A percentile compares a stretch with the other conserved stretches of the same genome.
Evolutionary conservation across 2,888 invertebrate species (phyloP).

Genomic region (Endomychus coccineus): DNA sequence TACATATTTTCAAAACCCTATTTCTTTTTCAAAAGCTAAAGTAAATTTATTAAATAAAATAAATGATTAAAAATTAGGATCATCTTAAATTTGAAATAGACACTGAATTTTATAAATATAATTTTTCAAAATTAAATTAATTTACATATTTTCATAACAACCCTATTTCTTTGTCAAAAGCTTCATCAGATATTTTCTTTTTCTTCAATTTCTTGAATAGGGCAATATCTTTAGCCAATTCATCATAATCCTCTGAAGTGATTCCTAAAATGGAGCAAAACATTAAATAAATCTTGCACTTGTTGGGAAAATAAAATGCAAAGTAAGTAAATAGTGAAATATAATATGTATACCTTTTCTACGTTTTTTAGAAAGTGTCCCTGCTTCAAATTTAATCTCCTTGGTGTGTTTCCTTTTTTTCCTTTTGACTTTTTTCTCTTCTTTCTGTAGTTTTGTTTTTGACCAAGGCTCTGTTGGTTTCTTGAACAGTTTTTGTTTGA

Average conservation of each 20-base stretch:
- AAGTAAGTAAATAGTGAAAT: not conserved
- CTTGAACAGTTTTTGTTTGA: slow-evolving; percentile 39
- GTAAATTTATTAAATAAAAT: too few relatives aligned
- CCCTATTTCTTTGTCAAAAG: slow-evolving; percentile 52
- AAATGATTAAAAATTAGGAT: too few relatives aligned
- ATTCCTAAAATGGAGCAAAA: slow-evolving; percentile 39
- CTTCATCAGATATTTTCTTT: slow-evolving; percentile 65
- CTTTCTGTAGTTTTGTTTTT: slow-evolving; percentile 63
- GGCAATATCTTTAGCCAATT: slow-evolving; percentile 71
- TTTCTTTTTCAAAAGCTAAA: too few relatives aligned
- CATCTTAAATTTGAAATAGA: too few relatives aligned
- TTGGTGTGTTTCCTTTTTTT: slow-evolving; percentile 56
- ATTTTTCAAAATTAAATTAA: too few relatives aligned
- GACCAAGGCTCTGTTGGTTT: slow-evolving; percentile 72
- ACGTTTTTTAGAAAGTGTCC: slow-evolving; percentile 37
- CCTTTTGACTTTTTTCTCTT: slow-evolving; percentile 55
- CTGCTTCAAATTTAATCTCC: slow-evolving; percentile 44
- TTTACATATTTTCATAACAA: too few relatives aligned
- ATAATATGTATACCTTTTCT: slow-evolving; percentile 36
- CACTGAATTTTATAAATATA: too few relatives aligned
- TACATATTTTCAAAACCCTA: too few relatives aligned
- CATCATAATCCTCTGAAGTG: slow-evolving; percentile 66
- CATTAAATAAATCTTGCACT: not conserved
- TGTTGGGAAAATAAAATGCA: not conserved
- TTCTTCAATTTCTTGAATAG: slow-evolving; percentile 81